Evolutionary conservation across 2,888 invertebrate genomes (phyloP), one percentile per base, ranked within the genome.

Genomic region (Leptopilina myrica): DNA sequence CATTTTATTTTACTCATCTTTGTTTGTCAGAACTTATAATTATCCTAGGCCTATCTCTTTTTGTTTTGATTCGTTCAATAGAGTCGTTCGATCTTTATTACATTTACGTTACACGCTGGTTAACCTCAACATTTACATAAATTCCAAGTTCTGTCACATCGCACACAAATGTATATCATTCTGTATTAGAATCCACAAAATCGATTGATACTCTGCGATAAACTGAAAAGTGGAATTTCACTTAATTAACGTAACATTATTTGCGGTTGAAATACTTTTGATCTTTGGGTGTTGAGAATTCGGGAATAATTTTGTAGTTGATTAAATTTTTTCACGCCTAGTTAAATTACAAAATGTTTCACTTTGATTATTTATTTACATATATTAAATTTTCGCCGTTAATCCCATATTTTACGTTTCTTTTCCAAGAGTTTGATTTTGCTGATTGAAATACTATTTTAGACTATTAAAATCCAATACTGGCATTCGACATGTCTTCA

Each of bases 211-310:
- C 14, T 49, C 49, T 12, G 49, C 43, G 20, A 20, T 67, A 49
- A 46, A 12, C 12, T 67, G 49, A 67, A 67, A 49, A 79, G 76
- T 56, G 33, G 78, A 80, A 83, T 85, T 85, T 86, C 85, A 85
- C 85, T 88, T 88, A 87, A 88, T 88, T 86, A 81, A 80, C 81
- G 81, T 80, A 81, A 80, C 84, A 85, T 88, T 87, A 88, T 88
- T 88, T 87, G 87, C 82, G 83, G 85, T 83, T 76, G 83, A 84
- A 81, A 80, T 80, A 81, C 80, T 53, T 62, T 65, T 15, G 15
- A 14, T 64, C 53, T 33, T 43, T 43, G 64, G 64, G 53, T 49
- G 56, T 64, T 20, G 40, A 26, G 20, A 49, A 49, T 67, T 67
- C 12, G 12, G 46, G 11, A 67, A 67, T 46, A 66, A 66, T 66